These are phyloP conservation scores for Xiphorhynchus erythropygius DNA, from an alignment of 2,797 vertebrate species.

Conservation along the genomic window DNA sequence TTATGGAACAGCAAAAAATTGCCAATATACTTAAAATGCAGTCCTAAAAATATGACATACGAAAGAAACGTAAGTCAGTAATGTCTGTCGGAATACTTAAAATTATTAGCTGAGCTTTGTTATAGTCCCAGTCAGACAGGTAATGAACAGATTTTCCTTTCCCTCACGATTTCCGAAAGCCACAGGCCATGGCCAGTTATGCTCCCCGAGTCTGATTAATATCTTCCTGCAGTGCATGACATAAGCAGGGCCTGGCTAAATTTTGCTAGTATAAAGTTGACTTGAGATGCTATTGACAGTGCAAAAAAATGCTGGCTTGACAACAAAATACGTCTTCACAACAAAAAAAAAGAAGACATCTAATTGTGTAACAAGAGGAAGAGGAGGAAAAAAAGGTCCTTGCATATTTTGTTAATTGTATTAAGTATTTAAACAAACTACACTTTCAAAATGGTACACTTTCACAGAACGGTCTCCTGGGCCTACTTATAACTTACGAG, in stretches of 20 bases:
- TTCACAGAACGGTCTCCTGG: not conserved
- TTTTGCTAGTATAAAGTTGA: not conserved
- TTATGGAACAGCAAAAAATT: not conserved
- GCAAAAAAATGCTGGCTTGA: not conserved
- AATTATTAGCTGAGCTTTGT: not conserved
- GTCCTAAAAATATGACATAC: not conserved
- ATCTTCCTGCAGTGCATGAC: not conserved
- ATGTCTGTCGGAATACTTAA: not conserved
- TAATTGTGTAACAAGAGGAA: not conserved
- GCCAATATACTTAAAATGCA: not conserved
- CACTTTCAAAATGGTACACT: not conserved
- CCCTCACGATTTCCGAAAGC: not conserved
- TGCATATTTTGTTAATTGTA: not conserved
- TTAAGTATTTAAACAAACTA: conserved; percentile 20
- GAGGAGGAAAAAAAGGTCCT: not conserved
- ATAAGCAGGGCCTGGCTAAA: not conserved
- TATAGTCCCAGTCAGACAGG: not conserved
- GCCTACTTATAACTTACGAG: not conserved
- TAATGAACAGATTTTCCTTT: not conserved
- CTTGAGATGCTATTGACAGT: not conserved
- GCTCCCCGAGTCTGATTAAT: not conserved
- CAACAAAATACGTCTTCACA: not conserved
- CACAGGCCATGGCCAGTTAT: not conserved
- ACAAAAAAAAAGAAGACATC: not conserved
- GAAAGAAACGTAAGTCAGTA: not conserved